Conservation (phyloP, 2,888 invertebrate species). For the Scaeva pyrastri region DNA sequence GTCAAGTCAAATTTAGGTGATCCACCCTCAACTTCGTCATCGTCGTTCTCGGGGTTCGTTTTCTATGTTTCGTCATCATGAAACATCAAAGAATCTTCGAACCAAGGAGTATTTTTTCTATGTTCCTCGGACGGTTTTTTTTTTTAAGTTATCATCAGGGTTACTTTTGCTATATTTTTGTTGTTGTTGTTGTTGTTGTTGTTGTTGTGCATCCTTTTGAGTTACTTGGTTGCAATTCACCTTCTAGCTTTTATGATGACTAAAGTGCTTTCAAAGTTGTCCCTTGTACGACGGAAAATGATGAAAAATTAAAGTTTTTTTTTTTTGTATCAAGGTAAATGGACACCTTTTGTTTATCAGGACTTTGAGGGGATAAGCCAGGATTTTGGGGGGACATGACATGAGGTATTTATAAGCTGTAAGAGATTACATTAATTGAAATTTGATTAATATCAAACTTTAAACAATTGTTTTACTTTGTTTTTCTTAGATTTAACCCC, state of each 20-base stretch:
- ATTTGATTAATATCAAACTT: too few species aligned
- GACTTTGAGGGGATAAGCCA: background rate
- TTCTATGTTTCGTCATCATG: background rate
- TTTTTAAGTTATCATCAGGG: background rate
- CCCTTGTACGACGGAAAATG: background rate
- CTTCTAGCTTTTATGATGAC: conserved; percentile 33
- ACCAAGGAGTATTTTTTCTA: conserved; percentile 26
- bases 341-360: conserved; percentile 1
- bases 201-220: conserved; percentile 10
- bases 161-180: conserved; percentile 21
- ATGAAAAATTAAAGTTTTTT: background rate
- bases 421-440: background rate
- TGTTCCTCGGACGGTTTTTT: conserved; percentile 17
- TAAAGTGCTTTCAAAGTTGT: conserved; percentile 27
- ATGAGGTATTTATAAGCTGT: too few species aligned
- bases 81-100: conserved; percentile 62
- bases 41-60: conserved; percentile 34
- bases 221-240: conserved; percentile 22
- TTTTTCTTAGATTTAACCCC: too few species aligned
- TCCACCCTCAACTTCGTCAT: conserved; percentile 68
- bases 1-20: conserved; percentile 61
- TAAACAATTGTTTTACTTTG: too few species aligned
- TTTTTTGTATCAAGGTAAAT: conserved; percentile 28
- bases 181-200: too few species aligned
- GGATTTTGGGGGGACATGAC: background rate